phyloP scores from a whole-genome alignment of 2,888 invertebrate genomes.

The Synanthedon andrenaeformis region DNA sequence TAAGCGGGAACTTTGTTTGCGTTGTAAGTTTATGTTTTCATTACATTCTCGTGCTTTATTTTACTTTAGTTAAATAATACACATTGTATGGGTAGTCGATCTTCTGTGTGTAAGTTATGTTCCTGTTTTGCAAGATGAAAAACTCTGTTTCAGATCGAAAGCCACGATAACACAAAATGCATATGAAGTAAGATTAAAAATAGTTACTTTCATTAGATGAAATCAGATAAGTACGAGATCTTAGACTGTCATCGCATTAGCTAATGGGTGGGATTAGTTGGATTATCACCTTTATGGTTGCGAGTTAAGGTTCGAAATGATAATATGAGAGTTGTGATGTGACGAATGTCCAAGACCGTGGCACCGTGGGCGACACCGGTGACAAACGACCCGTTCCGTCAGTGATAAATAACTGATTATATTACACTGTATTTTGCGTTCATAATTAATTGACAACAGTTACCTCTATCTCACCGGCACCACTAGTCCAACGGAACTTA shows the following conservation, averaged over 20 bases:
- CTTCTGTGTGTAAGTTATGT: not conserved
- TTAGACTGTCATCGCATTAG: slow-evolving; percentile 53
- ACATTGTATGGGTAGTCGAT: not conserved
- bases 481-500: slow-evolving; percentile 30
- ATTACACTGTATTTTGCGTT: slow-evolving; percentile 62
- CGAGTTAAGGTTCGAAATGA: slow-evolving; percentile 38
- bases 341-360: slow-evolving; percentile 50
- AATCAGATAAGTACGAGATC: slow-evolving; percentile 58
- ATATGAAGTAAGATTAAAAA: slow-evolving; percentile 27
- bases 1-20: slow-evolving; percentile 23
- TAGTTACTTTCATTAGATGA: slow-evolving; percentile 47
- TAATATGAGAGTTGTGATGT: slow-evolving; percentile 20
- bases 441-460: slow-evolving; percentile 61
- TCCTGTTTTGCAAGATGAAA: not conserved
- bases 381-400: slow-evolving; percentile 63
- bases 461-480: slow-evolving; percentile 36
- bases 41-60: slow-evolving; percentile 17
- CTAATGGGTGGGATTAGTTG: slow-evolving; percentile 31
- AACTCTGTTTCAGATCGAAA: slow-evolving; percentile 1
- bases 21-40: slow-evolving; percentile 32
- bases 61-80: slow-evolving; percentile 3
- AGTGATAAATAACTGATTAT: slow-evolving; percentile 69
- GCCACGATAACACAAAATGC: slow-evolving; percentile 1
- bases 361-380: slow-evolving; percentile 60
- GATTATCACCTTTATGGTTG: slow-evolving; percentile 31